These are phyloP conservation scores for Poecilia wingei DNA, from an alignment of 2,797 vertebrate genomes.

Conservation along the genomic window DNA sequence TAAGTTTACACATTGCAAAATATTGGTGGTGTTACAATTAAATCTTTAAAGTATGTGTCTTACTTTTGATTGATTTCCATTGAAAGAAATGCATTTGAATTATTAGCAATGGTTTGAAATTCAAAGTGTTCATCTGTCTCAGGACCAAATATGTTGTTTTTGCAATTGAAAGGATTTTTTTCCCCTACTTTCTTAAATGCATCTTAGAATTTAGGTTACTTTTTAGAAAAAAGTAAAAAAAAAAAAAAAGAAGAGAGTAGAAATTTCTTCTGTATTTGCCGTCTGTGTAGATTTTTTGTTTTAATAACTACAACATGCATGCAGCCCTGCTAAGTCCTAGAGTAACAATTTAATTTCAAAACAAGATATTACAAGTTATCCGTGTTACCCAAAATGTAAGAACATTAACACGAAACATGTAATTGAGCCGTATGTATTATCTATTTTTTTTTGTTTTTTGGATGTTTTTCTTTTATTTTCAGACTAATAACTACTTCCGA, in stretches of 20 bases:
- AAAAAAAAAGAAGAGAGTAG: too few species aligned
- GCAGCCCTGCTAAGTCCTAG: too few species aligned
- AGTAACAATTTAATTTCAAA: not conserved
- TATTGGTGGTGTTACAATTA: not conserved
- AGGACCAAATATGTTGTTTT: too few species aligned
- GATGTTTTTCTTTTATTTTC: slow-evolving; percentile 15
- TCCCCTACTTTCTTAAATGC: too few species aligned
- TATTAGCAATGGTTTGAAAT: not conserved
- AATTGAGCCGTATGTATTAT: not conserved
- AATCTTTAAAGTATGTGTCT: not conserved
- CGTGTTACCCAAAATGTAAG: not conserved
- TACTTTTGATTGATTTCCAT: not conserved
- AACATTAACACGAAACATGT: not conserved
- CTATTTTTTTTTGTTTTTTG: not conserved
- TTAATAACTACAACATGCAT: too few species aligned
- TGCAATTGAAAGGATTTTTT: too few species aligned
- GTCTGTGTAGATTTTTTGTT: too few species aligned
- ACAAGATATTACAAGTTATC: not conserved
- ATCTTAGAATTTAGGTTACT: too few species aligned
- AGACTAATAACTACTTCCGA: slow-evolving; percentile 82
- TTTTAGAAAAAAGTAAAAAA: too few species aligned
- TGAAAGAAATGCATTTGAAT: not conserved
- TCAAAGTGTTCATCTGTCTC: not conserved
- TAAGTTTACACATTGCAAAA: too few species aligned
- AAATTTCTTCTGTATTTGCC: too few species aligned